Percentiles rank a stretch among this genome's conserved stretches.
Evolutionary conservation across 2,888 invertebrate species (phyloP).

Genomic region (Quadroppia sp.): DNA sequence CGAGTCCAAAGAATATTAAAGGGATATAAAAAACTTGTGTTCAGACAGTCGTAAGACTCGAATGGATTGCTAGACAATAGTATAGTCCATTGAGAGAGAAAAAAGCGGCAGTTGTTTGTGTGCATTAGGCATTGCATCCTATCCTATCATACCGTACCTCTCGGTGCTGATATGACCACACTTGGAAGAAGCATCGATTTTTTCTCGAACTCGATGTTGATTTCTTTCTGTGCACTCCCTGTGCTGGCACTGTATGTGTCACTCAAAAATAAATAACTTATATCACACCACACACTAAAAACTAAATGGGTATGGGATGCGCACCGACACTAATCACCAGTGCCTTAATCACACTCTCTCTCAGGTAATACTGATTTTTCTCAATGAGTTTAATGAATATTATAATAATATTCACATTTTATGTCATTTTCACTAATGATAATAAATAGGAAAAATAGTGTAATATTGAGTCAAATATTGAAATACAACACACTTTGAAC

Average conservation of each 20-base stretch:
- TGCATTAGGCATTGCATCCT: not conserved
- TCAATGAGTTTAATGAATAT: too few relatives aligned
- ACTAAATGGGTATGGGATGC: too few relatives aligned
- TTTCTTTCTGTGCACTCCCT: not conserved
- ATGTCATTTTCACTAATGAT: too few relatives aligned
- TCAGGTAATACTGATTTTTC: too few relatives aligned
- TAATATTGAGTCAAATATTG: too few relatives aligned
- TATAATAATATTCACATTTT: too few relatives aligned
- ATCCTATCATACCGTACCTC: not conserved
- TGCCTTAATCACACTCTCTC: too few relatives aligned
- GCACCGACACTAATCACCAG: too few relatives aligned
- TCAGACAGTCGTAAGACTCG: too few relatives aligned
- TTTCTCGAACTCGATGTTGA: not conserved
- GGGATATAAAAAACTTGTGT: not conserved
- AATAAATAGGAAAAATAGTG: too few relatives aligned
- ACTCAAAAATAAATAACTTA: not conserved
- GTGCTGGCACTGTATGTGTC: not conserved
- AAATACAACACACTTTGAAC: too few relatives aligned
- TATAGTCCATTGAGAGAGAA: not conserved
- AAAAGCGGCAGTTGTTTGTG: not conserved
- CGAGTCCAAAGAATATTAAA: not conserved
- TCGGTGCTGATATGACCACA: constrained; percentile 21
- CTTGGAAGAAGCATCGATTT: constrained; percentile 14
- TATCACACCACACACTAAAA: too few relatives aligned
- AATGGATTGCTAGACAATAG: not conserved